Base-by-base conservation (phyloP, 2,113 vertebrate genomes). In the Emydura subglobosa region DNA sequence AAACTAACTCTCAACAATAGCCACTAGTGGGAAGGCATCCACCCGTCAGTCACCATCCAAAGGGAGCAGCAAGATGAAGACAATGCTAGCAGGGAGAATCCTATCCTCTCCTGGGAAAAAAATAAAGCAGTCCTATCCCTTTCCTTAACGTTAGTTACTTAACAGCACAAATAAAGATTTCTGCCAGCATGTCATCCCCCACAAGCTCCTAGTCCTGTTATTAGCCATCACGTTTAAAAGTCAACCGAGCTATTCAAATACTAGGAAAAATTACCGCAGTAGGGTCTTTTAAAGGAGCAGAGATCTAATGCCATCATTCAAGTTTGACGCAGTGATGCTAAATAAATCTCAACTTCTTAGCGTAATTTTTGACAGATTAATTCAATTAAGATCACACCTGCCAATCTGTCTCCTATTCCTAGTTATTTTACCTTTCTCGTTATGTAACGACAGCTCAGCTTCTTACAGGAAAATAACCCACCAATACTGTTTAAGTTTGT, bases 151-250 rank as follows among this genome's bases (percentile, higher is more conserved):
- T 16, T 31, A 12, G 11, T 21, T 65, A 34, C 21, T 5, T 14
- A 16, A 16, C 31, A 31, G n/a, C 0, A 7, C 14, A 55, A 21
- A 65, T 11, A 4, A 31, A 57, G 39, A 42, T 55, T 27, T 57
- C 5, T 10, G 17, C 27, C 13, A 7, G 25, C 57, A 61, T 9
- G 19, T 53, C n/a, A 34, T 39, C 27, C 39, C 51, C 31, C 65
- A 59, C 21, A 24, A 29, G 34, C 2, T n/a, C 51, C n/a, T 22
- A 8, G 2, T 4, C 29, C 42, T 25, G 0, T 39, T 29, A 2
- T 14, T 65, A 79, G 24, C 21, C 59, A 19, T 2, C 51, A 10
- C 34, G 53, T 54, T 55, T 74, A 39, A 16, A 89, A 83, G 21
- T n/a, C 34, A 50, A 13, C 57, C 0, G 2, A 14, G 2, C 17